phyloP scores from a whole-genome alignment of 2,888 invertebrate genomes.

The Barypeithes pellucidus region DNA sequence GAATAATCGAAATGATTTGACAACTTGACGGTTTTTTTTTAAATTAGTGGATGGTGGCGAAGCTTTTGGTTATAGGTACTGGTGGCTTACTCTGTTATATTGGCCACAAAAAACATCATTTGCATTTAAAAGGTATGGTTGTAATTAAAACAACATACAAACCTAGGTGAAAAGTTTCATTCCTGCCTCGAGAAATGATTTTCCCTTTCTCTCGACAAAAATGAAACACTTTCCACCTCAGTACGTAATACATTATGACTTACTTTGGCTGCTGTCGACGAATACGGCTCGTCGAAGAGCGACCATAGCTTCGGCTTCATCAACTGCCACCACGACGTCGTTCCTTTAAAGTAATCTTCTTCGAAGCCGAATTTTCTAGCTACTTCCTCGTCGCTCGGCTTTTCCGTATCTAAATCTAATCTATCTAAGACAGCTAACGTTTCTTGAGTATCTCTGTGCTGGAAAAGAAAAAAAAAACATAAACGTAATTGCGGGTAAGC shows the following conservation, averaged over 20 bases:
- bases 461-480: slow-evolving; percentile 59
- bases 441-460: slow-evolving; percentile 99
- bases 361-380: slow-evolving; percentile 98
- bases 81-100: no score
- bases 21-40: no score
- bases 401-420: slow-evolving; percentile 97
- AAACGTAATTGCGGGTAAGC: not conserved
- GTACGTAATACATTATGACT: slow-evolving; percentile 4
- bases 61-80: no score
- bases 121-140: no score
- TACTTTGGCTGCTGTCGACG: slow-evolving; percentile 97
- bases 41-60: no score
- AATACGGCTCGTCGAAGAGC: slow-evolving; percentile 99
- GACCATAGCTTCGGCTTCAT: slow-evolving; percentile 99
- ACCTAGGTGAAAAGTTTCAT: no score
- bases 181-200: no score
- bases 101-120: no score
- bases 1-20: no score
- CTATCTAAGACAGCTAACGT: slow-evolving; percentile 97
- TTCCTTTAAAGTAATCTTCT: slow-evolving; percentile 93
- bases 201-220: no score
- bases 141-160: no score
- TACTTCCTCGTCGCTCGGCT: slow-evolving; percentile 97
- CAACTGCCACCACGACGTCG: slow-evolving; percentile 96
- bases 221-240: no score